Percentiles rank a stretch among this genome's conserved stretches.
Conservation (phyloP, 2,797 vertebrate genomes). For the Sciurus carolinensis region DNA sequence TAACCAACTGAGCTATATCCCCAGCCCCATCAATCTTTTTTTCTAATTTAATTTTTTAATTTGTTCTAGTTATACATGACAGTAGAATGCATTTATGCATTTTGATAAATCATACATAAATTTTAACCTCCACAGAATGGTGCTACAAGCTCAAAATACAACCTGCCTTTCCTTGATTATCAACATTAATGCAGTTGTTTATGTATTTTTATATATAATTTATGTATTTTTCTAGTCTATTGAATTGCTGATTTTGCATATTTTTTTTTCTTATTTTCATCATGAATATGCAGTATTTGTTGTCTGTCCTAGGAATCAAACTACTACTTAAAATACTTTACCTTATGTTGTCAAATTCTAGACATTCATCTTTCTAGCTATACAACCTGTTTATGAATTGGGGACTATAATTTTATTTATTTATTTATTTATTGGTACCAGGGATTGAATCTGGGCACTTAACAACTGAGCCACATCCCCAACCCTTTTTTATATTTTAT, state of each 20-base stretch:
- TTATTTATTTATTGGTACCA: too few relatives aligned
- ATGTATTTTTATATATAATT: neutral
- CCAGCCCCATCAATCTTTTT: too few relatives aligned
- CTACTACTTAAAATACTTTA: conserved; percentile 15
- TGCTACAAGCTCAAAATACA: neutral
- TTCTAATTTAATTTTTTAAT: too few relatives aligned
- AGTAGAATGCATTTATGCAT: too few relatives aligned
- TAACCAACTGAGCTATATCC: too few relatives aligned
- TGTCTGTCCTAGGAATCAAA: neutral
- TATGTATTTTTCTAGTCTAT: neutral
- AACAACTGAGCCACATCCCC: too few relatives aligned
- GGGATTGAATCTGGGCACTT: too few relatives aligned
- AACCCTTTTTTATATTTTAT: too few relatives aligned
- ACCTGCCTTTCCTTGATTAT: neutral
- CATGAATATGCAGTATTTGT: neutral
- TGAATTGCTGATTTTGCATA: neutral
- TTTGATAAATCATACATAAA: too few relatives aligned
- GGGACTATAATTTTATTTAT: neutral
- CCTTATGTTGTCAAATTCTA: neutral
- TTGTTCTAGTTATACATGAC: too few relatives aligned
- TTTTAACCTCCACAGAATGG: neutral
- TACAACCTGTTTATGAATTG: neutral
- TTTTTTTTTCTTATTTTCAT: conserved; percentile 1
- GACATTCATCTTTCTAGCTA: neutral
- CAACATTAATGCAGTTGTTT: neutral